A percentile compares a stretch with the other conserved stretches of the same genome.
Evolutionary conservation across 2,888 invertebrate genomes (phyloP).

Genomic region (Caenorhabditis sinica): DNA sequence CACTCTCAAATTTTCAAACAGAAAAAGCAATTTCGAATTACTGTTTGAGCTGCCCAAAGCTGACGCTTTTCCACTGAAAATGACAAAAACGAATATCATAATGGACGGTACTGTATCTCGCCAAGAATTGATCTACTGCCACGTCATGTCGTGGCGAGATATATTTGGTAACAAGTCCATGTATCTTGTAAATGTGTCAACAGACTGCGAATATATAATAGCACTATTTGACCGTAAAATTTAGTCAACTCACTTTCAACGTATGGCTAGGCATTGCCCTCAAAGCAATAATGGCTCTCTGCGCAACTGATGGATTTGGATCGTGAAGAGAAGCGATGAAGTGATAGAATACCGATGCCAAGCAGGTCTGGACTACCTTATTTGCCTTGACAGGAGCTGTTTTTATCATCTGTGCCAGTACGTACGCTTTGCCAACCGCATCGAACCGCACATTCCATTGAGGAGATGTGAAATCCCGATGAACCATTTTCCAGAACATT

Average conservation of each 20-base stretch:
- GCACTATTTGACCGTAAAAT: background rate
- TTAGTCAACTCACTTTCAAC: slow-evolving; percentile 67
- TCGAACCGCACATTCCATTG: slow-evolving; percentile 94
- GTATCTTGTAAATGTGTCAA: too few relatives aligned
- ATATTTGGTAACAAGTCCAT: too few relatives aligned
- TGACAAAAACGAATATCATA: too few relatives aligned
- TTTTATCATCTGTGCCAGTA: slow-evolving; percentile 95
- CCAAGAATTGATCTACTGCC: too few relatives aligned
- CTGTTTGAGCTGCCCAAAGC: too few relatives aligned
- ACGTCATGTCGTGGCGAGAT: too few relatives aligned
- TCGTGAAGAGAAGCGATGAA: slow-evolving; percentile 97
- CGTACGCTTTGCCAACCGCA: slow-evolving; percentile 95
- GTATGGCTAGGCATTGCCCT: slow-evolving; percentile 79
- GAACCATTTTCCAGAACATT: slow-evolving; percentile 95
- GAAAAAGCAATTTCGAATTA: too few relatives aligned
- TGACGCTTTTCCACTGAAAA: too few relatives aligned
- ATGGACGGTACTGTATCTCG: too few relatives aligned
- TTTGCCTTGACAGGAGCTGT: slow-evolving; percentile 92
- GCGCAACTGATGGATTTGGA: slow-evolving; percentile 94
- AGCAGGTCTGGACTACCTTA: slow-evolving; percentile 90
- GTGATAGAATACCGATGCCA: slow-evolving; percentile 97
- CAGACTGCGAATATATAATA: too few relatives aligned
- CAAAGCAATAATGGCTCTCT: slow-evolving; percentile 85
- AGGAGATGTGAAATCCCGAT: slow-evolving; percentile 93
- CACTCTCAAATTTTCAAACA: too few relatives aligned